Conservation (phyloP, 2,888 invertebrate species). For the Eilema depressum region DNA sequence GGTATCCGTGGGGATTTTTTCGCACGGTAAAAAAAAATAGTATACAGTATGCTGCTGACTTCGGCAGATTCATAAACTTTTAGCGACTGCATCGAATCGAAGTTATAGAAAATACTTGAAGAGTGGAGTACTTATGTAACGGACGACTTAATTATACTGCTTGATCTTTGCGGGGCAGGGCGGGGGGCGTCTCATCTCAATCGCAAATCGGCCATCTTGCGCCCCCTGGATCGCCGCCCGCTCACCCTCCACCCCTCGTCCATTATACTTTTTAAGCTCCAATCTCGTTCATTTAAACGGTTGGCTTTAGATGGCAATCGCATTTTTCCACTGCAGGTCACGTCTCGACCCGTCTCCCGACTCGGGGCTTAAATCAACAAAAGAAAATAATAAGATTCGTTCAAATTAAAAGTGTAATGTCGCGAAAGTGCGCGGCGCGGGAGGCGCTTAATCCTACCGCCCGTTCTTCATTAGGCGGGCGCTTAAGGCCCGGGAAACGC, state of each 20-base stretch:
- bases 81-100: neutral
- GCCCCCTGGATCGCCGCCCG: constrained; percentile 83
- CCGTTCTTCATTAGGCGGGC: constrained; percentile 80
- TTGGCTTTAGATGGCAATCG: constrained; percentile 91
- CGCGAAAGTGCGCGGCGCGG: constrained; percentile 77
- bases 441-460: constrained; percentile 74
- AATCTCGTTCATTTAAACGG: constrained; percentile 91
- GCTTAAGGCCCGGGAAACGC: constrained; percentile 69
- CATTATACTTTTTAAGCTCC: constrained; percentile 92
- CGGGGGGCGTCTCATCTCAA: constrained; percentile 84
- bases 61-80: neutral
- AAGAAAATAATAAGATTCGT: constrained; percentile 90
- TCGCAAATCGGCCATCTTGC: constrained; percentile 87
- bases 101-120: constrained; percentile 26
- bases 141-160: constrained; percentile 83
- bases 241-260: constrained; percentile 81
- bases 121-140: constrained; percentile 64
- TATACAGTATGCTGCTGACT: neutral
- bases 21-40: too few relatives aligned
- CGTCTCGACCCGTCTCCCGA: constrained; percentile 88
- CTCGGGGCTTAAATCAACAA: constrained; percentile 90
- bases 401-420: constrained; percentile 91
- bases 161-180: constrained; percentile 78
- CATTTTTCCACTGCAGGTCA: constrained; percentile 91
- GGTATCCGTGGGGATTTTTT: too few relatives aligned